Evolutionary conservation across 2,113 vertebrate species (phyloP), one percentile per base, ranked within the genome.

Genomic region (Puntigrus tetrazona): DNA sequence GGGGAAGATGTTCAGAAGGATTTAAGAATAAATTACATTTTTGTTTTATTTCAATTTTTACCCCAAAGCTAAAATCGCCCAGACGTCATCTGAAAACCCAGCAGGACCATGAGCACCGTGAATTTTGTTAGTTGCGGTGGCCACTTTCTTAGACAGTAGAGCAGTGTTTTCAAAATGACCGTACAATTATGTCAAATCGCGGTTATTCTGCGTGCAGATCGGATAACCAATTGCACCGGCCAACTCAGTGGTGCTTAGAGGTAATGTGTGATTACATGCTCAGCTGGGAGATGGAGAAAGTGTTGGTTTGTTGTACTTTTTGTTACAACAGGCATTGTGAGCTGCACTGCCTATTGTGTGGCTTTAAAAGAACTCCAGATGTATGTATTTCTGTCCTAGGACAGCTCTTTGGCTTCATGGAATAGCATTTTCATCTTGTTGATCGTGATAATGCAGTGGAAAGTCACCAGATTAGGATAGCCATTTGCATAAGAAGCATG

Each of bases 161-260:
- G 84, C 90, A 83, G 80, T 87, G 83, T 91, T 91, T 91, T 82
- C 88, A 84, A 92, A 94, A 91, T 89, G 79, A 92, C 91, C 89
- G 89, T 91, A 91, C 92, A 93, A 94, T 94, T 95, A 94, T 87
- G 86, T 87, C 88, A 88, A 88, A 86, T 84, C 47, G 82, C 91
- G 90, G 88, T 87, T 89, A 88, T 85, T 83, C 88, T 91, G 82
- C 87, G 89, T 90, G 85, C 88, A 82, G 88, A 91, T 55, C 14
- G 43, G 55, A 81, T 50, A 74, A 59, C 70, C 41, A 31, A 47
- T 16, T n/a, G 67, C 34, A 63, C 47, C 27, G 72, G 65, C 45
- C 47, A 81, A 57, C 61, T 59, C 41, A 38, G 36, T 52, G 65
- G 59, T 67, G 52, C 70, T 59, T 45, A 50, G 59, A 65, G 52